phyloP scores from a whole-genome alignment of 2,113 vertebrate species.

The Nettapus auritus region DNA sequence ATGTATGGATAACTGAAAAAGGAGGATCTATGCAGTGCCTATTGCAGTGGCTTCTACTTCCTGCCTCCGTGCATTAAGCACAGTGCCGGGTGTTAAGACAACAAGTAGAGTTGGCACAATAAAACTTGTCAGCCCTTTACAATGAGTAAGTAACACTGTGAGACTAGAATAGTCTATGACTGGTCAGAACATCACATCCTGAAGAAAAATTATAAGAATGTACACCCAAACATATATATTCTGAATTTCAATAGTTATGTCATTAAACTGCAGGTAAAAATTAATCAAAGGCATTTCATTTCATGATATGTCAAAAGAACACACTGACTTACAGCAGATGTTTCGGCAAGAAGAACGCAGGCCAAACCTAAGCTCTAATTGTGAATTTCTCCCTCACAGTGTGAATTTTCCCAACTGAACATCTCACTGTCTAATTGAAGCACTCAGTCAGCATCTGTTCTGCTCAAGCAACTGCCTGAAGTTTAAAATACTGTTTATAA shows the following conservation, averaged over 20 bases:
- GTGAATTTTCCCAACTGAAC: background rate
- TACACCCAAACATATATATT: background rate
- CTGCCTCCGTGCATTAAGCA: background rate
- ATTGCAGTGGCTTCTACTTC: background rate
- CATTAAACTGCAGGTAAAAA: background rate
- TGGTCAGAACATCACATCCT: background rate
- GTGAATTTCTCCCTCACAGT: background rate
- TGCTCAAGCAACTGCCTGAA: background rate
- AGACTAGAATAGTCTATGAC: background rate
- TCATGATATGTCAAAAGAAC: background rate
- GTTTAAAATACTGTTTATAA: slow-evolving; percentile 18
- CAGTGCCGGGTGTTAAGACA: background rate
- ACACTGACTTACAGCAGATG: background rate
- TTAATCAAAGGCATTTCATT: slow-evolving; percentile 7
- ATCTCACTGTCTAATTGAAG: slow-evolving; percentile 26
- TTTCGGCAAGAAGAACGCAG: slow-evolving; percentile 11
- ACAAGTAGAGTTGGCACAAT: fast-evolving
- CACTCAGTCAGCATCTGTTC: slow-evolving; percentile 8
- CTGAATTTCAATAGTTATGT: background rate
- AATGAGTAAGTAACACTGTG: background rate
- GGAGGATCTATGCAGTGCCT: background rate
- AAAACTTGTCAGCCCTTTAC: background rate
- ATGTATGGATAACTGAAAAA: background rate
- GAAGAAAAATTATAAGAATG: background rate
- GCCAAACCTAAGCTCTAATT: background rate